phyloP scores from a whole-genome alignment of 2,113 vertebrate species.

The Vulpes vulpes region DNA sequence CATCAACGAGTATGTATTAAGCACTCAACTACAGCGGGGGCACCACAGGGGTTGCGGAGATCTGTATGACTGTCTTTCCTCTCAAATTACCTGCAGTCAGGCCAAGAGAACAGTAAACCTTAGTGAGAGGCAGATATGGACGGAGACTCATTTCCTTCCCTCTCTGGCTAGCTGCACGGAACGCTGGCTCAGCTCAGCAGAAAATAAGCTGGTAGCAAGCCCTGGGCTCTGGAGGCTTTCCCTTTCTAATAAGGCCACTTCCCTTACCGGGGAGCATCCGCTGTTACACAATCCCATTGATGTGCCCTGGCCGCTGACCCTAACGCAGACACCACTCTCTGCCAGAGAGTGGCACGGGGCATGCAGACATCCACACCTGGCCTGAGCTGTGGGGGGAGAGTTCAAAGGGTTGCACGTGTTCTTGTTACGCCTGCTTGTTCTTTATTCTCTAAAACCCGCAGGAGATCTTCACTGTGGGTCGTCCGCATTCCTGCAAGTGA shows the following conservation, averaged over 20 bases:
- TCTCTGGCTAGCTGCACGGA: conserved; percentile 41
- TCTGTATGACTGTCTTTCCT: neutral
- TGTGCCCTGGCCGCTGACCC: neutral
- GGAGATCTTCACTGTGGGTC: neutral
- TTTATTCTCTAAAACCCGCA: neutral
- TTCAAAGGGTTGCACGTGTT: neutral
- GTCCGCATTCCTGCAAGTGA: neutral
- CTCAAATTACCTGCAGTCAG: neutral
- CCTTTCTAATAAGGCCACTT: conserved; percentile 59
- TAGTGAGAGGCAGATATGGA: conserved; percentile 10
- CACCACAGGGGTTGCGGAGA: neutral
- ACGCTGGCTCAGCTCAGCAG: conserved; percentile 8
- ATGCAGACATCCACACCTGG: neutral
- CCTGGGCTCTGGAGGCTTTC: neutral
- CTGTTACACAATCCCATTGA: neutral
- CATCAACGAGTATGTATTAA: neutral
- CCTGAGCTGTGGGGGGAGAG: neutral
- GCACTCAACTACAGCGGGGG: neutral
- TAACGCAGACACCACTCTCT: neutral
- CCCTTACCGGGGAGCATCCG: neutral
- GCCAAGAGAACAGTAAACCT: neutral
- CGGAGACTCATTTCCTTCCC: neutral
- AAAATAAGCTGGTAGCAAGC: conserved; percentile 47
- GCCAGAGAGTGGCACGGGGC: neutral
- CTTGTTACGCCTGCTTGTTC: neutral